Conservation (phyloP, 2,888 invertebrate genomes). For the Cephus sareptanus region DNA sequence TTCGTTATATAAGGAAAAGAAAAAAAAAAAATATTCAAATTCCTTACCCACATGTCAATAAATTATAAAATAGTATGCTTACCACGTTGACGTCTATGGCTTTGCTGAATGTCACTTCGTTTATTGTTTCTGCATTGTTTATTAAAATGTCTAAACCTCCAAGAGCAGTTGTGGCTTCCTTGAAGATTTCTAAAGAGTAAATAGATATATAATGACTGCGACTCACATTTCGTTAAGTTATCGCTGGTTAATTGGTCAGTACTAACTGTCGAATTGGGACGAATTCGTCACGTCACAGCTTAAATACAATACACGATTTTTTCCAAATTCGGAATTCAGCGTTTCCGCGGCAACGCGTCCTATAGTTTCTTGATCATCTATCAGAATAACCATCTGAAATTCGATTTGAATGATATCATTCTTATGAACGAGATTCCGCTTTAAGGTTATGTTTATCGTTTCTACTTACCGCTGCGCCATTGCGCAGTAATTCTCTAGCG, state of each 20-base stretch:
- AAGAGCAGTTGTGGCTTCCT: constrained; percentile 63
- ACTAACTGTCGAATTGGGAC: constrained; percentile 53
- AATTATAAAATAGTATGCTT: constrained; percentile 26
- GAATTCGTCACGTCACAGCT: constrained; percentile 53
- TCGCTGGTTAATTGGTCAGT: neutral
- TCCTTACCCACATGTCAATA: too few species aligned
- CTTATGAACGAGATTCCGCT: neutral
- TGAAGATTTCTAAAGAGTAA: constrained; percentile 61
- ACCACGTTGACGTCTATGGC: constrained; percentile 60
- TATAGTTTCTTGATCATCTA: constrained; percentile 44
- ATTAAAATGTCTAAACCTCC: constrained; percentile 70
- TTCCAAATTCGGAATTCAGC: constrained; percentile 53
- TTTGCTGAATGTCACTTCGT: constrained; percentile 50
- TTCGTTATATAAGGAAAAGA: constrained; percentile 29
- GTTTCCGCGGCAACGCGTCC: constrained; percentile 42
- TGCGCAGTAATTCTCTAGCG: constrained; percentile 52
- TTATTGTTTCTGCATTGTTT: constrained; percentile 56
- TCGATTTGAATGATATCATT: constrained; percentile 7
- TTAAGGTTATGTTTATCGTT: neutral
- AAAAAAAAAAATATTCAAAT: constrained; percentile 1
- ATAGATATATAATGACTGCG: neutral
- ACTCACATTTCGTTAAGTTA: too few species aligned
- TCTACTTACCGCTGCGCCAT: constrained; percentile 53
- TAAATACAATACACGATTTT: constrained; percentile 49
- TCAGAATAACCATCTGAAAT: constrained; percentile 45